Evolutionary conservation across 2,797 vertebrate genomes (phyloP), one percentile per base, ranked within the genome.

Genomic region (Gymnopithys bicolor): DNA sequence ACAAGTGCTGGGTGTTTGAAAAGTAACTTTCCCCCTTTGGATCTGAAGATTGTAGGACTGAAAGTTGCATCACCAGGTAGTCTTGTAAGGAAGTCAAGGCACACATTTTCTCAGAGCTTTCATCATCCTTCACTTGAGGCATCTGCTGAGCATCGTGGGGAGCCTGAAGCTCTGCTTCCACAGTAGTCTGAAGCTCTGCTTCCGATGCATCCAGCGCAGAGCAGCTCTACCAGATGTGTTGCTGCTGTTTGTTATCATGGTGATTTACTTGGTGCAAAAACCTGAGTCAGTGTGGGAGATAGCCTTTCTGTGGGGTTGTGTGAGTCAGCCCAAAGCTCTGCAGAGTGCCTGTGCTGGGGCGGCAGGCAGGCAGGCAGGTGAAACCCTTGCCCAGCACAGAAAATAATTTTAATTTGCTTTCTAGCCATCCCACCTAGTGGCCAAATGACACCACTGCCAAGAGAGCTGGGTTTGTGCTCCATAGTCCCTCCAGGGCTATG

Each of bases 341-440:
- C 90, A 37, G 46, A 37, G 1, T 77, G 85, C 67, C 48, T 76
- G 82, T 2, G 2, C 67, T 53, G 63, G 51, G 60, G 66, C 1
- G 1, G 60, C 43, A 3, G 35, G 33, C 81, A 55, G 39, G 22
- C 66, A 23, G n/a, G 33, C 81, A 55, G 79, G 84, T 91, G 79
- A 62, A 96, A 89, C 90, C 30, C 27, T 73, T 68, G 32, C 82
- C 76, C 68, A 8, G 74, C 33, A 3, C 32, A 13, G 55, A 49
- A 68, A 45, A 49, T 17, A 1, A 7, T 19, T 70, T 83, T 39
- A 19, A 86, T 96, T 96, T 68, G 79, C 84, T 94, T 91, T 89
- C 58, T 67, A 95, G 79, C 87, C 93, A 10, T 88, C 81, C 93
- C 97, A 92, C 84, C 95, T 93, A 94, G 94, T 84, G 94, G 95